These are phyloP conservation scores for Bombus waltoni DNA, from an alignment of 1,140 invertebrate genomes.

Conservation along the genomic window DNA sequence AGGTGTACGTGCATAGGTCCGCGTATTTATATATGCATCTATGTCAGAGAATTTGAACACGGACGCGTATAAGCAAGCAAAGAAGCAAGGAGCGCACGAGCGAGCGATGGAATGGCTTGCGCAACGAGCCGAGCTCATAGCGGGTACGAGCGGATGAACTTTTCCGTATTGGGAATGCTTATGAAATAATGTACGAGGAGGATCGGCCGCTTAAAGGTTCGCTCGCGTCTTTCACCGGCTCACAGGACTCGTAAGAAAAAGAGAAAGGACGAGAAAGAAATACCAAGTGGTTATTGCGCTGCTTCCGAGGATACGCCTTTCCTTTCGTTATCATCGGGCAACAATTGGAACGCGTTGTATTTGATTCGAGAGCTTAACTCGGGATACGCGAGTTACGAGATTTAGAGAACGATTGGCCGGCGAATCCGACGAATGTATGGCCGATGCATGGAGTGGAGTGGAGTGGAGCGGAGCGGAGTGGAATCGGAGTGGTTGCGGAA, in stretches of 20 bases:
- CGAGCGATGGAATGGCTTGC: slow-evolving; percentile 56
- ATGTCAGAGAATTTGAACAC: slow-evolving; percentile 23
- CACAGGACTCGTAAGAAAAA: slow-evolving; percentile 48
- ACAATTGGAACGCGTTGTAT: background rate
- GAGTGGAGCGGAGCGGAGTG: no score
- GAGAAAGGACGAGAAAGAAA: slow-evolving; percentile 60
- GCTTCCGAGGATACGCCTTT: no score
- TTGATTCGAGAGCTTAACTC: no score
- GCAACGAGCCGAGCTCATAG: slow-evolving; percentile 59
- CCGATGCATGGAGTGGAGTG: no score
- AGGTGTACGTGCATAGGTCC: background rate
- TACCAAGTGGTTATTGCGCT: slow-evolving; percentile 37
- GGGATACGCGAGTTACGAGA: no score
- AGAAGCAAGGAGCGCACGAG: background rate
- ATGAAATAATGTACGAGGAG: slow-evolving; percentile 77
- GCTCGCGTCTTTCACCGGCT: slow-evolving; percentile 67
- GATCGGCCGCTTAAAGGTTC: slow-evolving; percentile 70
- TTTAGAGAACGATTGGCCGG: background rate
- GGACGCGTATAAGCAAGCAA: background rate
- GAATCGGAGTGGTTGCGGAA: background rate
- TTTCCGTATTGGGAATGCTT: slow-evolving; percentile 79
- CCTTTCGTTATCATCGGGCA: background rate
- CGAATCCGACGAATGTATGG: background rate
- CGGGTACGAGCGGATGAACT: slow-evolving; percentile 73
- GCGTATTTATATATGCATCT: slow-evolving; percentile 1